Evolutionary conservation across 2,888 invertebrate species (phyloP).

Genomic region (Eupithecia tripunctaria): DNA sequence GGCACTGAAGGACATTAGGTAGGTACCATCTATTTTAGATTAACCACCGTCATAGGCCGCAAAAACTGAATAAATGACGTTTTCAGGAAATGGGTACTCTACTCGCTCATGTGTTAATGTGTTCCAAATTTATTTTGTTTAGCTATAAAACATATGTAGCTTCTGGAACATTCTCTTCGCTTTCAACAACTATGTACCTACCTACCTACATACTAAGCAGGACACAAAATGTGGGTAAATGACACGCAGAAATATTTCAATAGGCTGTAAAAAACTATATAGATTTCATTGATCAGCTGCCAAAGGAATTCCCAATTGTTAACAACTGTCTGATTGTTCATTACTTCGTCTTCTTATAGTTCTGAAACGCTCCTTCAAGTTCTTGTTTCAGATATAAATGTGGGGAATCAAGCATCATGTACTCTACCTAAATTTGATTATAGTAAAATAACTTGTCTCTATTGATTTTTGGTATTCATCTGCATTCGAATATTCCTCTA

Average conservation of each 20-base stretch:
- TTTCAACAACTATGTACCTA: not conserved
- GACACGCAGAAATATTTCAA: not conserved
- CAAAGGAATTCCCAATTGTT: conserved; percentile 6
- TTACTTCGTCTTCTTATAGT: not conserved
- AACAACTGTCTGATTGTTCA: not conserved
- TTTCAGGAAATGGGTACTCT: conserved; percentile 36
- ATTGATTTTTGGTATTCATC: too few species aligned
- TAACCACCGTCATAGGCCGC: conserved; percentile 34
- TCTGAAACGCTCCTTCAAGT: not conserved
- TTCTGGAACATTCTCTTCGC: conserved; percentile 27
- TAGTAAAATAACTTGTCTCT: not conserved
- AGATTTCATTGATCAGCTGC: conserved; percentile 1
- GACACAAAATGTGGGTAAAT: not conserved
- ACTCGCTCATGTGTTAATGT: conserved; percentile 23
- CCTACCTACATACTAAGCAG: not conserved
- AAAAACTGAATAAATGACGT: conserved; percentile 35
- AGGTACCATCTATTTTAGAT: conserved; percentile 35
- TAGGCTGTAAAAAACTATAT: not conserved
- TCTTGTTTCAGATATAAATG: not conserved
- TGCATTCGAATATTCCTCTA: not conserved
- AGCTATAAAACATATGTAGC: conserved; percentile 30
- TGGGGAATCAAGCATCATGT: not conserved
- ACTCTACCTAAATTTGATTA: not conserved
- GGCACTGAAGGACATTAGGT: conserved; percentile 27
- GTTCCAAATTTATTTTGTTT: conserved; percentile 35